These are phyloP conservation scores for Habropoda laboriosa DNA, from an alignment of 1,140 invertebrate species.

Conservation along the genomic window DNA sequence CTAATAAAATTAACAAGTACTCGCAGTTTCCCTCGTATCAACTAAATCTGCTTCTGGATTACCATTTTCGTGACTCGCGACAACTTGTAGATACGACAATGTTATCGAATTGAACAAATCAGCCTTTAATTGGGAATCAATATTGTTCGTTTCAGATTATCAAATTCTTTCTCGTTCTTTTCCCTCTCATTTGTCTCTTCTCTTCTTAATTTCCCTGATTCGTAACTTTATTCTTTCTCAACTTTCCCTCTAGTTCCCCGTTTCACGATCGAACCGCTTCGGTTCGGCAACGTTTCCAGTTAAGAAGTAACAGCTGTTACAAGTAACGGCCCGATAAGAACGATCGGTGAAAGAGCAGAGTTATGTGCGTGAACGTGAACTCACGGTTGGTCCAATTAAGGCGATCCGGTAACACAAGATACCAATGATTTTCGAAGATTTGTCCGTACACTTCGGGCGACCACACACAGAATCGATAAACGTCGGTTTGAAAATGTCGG, in stretches of 20 bases:
- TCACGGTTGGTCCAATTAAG: slow-evolving; percentile 71
- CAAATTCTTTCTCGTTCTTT: slow-evolving; percentile 12
- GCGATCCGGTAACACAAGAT: slow-evolving; percentile 48
- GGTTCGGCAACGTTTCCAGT: slow-evolving; percentile 66
- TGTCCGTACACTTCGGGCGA: slow-evolving; percentile 30
- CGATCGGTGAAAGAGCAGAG: slow-evolving; percentile 61
- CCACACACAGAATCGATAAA: slow-evolving; percentile 58
- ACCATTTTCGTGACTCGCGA: background rate
- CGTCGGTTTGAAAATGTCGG: background rate
- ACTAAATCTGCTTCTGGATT: background rate
- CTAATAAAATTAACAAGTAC: background rate
- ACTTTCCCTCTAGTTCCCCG: slow-evolving; percentile 6
- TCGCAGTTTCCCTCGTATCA: background rate
- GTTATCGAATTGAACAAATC: slow-evolving; percentile 58
- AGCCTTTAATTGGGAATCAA: slow-evolving; percentile 34
- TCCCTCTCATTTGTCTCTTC: background rate
- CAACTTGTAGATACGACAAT: background rate
- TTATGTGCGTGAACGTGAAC: slow-evolving; percentile 24
- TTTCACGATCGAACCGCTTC: slow-evolving; percentile 62
- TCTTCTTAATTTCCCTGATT: background rate
- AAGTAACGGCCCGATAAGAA: slow-evolving; percentile 70
- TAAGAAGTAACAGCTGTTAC: slow-evolving; percentile 65
- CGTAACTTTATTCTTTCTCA: slow-evolving; percentile 1
- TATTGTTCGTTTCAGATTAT: slow-evolving; percentile 57
- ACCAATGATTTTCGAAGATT: slow-evolving; percentile 56